Evolutionary conservation across 2,113 vertebrate species (phyloP).

Genomic region (Triplophysa tibetana): DNA sequence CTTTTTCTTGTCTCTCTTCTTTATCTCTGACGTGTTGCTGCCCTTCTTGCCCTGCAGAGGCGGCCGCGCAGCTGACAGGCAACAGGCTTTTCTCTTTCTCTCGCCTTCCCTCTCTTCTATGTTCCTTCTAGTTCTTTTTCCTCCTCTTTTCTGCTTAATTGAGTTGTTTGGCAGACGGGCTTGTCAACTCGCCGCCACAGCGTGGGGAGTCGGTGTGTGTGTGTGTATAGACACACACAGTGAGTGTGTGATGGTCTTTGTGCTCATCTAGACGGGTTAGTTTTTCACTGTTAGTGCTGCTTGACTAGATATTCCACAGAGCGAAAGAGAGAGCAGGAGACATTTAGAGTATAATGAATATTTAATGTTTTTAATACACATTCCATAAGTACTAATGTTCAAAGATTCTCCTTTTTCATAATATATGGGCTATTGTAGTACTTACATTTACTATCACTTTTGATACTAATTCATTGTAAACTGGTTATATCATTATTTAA

Average conservation of each 20-base stretch:
- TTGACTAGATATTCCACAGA: slow-evolving; percentile 68
- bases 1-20: slow-evolving; percentile 39
- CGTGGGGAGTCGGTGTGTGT: slow-evolving; percentile 73
- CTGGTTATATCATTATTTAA: too few relatives aligned
- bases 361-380: background rate
- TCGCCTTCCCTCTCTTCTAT: slow-evolving; percentile 66
- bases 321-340: slow-evolving; percentile 43
- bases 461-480: too few relatives aligned
- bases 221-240: slow-evolving; percentile 56
- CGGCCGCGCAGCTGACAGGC: slow-evolving; percentile 65
- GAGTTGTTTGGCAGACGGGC: slow-evolving; percentile 80
- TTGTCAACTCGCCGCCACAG: slow-evolving; percentile 72
- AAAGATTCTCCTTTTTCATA: background rate
- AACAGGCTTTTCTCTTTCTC: slow-evolving; percentile 69
- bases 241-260: slow-evolving; percentile 66
- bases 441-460: background rate
- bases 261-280: slow-evolving; percentile 73
- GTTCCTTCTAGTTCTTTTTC: slow-evolving; percentile 73
- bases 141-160: slow-evolving; percentile 78
- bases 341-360: background rate
- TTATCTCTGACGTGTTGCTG: slow-evolving; percentile 12
- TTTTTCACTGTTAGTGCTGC: slow-evolving; percentile 79
- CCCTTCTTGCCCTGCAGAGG: slow-evolving; percentile 53
- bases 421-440: background rate
- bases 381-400: background rate